These are phyloP conservation scores for Laothoe populi DNA, from an alignment of 2,888 invertebrate genomes.

Conservation along the genomic window DNA sequence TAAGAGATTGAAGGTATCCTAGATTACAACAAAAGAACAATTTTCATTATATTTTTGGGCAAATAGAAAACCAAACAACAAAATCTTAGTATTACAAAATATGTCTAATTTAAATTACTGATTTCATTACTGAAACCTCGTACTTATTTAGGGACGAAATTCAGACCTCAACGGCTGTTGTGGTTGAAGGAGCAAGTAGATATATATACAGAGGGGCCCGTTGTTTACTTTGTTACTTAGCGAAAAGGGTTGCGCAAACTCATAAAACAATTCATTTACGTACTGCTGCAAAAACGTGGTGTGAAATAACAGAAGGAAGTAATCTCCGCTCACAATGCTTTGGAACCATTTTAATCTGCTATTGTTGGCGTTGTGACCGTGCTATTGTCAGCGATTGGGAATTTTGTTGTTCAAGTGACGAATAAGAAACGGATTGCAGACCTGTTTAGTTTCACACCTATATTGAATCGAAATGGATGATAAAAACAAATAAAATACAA, in stretches of 20 bases:
- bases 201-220: background rate
- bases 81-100: background rate
- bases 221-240: slow-evolving; percentile 18
- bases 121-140: background rate
- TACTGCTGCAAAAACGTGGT: slow-evolving; percentile 22
- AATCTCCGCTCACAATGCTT: slow-evolving; percentile 31
- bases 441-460: no score
- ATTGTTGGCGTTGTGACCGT: slow-evolving; percentile 14
- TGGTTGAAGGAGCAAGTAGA: background rate
- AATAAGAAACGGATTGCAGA: background rate
- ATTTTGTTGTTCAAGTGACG: no score
- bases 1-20: no score
- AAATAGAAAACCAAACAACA: no score
- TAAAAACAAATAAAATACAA: no score
- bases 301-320: slow-evolving; percentile 24
- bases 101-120: background rate
- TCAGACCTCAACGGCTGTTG: background rate
- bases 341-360: slow-evolving; percentile 29
- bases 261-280: slow-evolving; percentile 18
- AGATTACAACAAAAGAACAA: no score
- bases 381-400: background rate
- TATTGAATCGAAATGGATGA: no score
- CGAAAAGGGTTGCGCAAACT: slow-evolving; percentile 15
- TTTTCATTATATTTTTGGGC: no score
- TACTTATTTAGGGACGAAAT: background rate